A percentile compares a stretch with the other conserved stretches of the same genome.
phyloP scores from a whole-genome alignment of 2,797 vertebrate genomes.

The Atherinosoma microstoma region DNA sequence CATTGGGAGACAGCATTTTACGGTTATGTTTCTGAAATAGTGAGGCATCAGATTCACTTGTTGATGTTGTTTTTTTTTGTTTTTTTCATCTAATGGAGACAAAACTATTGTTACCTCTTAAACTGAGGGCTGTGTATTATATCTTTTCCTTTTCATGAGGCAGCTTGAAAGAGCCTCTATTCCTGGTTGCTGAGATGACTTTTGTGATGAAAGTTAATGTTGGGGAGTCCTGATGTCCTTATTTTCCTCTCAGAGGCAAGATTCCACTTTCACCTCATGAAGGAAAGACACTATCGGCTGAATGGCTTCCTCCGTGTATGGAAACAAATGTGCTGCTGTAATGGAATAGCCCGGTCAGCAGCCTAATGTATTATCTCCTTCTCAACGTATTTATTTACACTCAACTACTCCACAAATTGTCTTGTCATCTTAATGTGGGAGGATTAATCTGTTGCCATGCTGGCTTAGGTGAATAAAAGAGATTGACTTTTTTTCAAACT shows the following conservation, averaged over 20 bases:
- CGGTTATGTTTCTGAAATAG: constrained; percentile 62
- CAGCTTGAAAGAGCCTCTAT: constrained; percentile 64
- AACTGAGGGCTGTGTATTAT: constrained; percentile 81
- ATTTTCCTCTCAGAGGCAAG: constrained; percentile 77
- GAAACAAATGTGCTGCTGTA: constrained; percentile 87
- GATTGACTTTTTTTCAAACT: constrained; percentile 80
- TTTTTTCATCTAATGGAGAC: constrained; percentile 80
- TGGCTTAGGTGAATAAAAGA: constrained; percentile 82
- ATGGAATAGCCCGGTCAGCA: constrained; percentile 84
- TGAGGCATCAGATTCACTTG: constrained; percentile 68
- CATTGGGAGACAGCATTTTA: constrained; percentile 57
- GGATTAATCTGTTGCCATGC: constrained; percentile 86
- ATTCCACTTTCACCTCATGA: constrained; percentile 79
- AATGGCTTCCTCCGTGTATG: constrained; percentile 78
- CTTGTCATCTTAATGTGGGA: constrained; percentile 86
- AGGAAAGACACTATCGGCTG: constrained; percentile 72
- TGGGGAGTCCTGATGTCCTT: constrained; percentile 77
- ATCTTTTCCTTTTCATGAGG: constrained; percentile 80
- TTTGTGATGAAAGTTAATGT: constrained; percentile 88
- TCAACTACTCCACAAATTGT: constrained; percentile 88
- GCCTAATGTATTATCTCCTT: constrained; percentile 88
- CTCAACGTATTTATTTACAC: constrained; percentile 89
- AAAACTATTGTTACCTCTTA: constrained; percentile 84
- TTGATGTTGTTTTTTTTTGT: constrained; percentile 71
- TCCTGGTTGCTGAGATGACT: constrained; percentile 78